Evolutionary conservation across 1,140 invertebrate genomes (phyloP).

Genomic region (Eumeta japonica): DNA sequence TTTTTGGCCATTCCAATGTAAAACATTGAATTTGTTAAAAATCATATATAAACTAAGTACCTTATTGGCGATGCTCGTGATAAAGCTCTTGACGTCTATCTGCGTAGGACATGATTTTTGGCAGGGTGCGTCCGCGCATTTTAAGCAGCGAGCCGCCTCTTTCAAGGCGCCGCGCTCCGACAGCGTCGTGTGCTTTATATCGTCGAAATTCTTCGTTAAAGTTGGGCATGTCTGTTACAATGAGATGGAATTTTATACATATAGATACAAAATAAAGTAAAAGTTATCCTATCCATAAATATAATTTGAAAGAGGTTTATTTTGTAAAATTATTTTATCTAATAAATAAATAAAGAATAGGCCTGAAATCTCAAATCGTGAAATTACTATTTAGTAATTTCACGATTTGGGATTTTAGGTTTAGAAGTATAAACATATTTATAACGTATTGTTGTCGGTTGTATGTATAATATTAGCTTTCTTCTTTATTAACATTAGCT

Average conservation of each 20-base stretch:
- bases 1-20: too few relatives aligned
- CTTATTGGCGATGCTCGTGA: slow-evolving; percentile 94
- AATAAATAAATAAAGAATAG: slow-evolving; percentile 6
- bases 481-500: too few relatives aligned
- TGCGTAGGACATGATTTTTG: slow-evolving; percentile 98
- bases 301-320: too few relatives aligned
- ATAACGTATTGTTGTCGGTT: too few relatives aligned
- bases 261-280: background rate
- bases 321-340: too few relatives aligned
- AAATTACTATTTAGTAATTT: too few relatives aligned
- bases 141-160: slow-evolving; percentile 90
- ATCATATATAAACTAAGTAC: slow-evolving; percentile 51
- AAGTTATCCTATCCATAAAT: background rate
- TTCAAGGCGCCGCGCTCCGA: slow-evolving; percentile 90
- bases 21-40: too few relatives aligned
- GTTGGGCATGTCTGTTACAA: slow-evolving; percentile 65
- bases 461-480: too few relatives aligned
- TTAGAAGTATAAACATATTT: too few relatives aligned
- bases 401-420: too few relatives aligned
- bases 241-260: too few relatives aligned
- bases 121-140: slow-evolving; percentile 97
- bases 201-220: slow-evolving; percentile 89
- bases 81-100: slow-evolving; percentile 95
- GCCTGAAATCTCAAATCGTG: background rate
- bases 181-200: slow-evolving; percentile 95